Evolutionary conservation across 2,113 vertebrate species (phyloP).

Genomic region (Platysteira castanea): DNA sequence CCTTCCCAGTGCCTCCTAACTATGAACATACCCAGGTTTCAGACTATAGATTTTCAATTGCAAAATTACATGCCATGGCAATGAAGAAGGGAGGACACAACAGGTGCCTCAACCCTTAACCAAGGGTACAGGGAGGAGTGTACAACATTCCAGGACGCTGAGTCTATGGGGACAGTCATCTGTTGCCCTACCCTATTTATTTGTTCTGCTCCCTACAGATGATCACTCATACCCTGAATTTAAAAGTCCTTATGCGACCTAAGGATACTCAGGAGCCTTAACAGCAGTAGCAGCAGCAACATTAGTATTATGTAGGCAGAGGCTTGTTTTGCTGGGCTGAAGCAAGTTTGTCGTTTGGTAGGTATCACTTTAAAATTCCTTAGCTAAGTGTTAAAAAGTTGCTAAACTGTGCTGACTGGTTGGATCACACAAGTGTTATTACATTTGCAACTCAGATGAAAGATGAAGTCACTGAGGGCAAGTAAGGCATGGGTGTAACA

Average conservation of each 20-base stretch:
- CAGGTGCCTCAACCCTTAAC: background rate
- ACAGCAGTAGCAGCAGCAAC: background rate
- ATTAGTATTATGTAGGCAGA: background rate
- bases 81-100: background rate
- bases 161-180: background rate
- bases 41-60: background rate
- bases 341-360: background rate
- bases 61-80: background rate
- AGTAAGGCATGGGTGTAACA: conserved; percentile 21
- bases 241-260: background rate
- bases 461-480: conserved; percentile 30
- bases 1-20: background rate
- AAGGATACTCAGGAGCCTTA: background rate
- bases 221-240: background rate
- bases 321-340: background rate
- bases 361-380: background rate
- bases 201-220: background rate
- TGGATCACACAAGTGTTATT: conserved; percentile 6
- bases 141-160: conserved; percentile 43
- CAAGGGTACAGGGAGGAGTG: conserved; percentile 18
- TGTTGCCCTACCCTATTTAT: background rate
- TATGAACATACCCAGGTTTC: background rate
- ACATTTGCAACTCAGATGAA: conserved; percentile 21
- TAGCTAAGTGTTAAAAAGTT: conserved; percentile 15
- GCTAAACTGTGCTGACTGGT: conserved; percentile 45